phyloP scores from a whole-genome alignment of 2,888 invertebrate species.

The Blastobasis lacticolella region DNA sequence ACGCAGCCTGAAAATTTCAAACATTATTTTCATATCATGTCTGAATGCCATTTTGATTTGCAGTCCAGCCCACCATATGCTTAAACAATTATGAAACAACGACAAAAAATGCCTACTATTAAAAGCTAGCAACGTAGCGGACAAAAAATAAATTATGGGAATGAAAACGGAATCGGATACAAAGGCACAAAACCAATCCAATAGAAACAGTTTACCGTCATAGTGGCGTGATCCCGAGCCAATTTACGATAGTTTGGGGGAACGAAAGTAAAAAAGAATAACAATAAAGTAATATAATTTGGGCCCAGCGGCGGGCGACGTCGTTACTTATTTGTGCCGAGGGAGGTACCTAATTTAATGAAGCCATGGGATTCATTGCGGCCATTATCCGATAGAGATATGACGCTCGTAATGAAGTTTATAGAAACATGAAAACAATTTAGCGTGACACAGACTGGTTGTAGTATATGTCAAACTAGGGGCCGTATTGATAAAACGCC shows the following conservation, averaged over 20 bases:
- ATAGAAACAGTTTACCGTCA: slow-evolving; percentile 60
- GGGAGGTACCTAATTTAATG: slow-evolving; percentile 62
- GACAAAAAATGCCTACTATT: slow-evolving; percentile 7
- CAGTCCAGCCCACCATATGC: too few species aligned
- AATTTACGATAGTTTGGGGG: slow-evolving; percentile 69
- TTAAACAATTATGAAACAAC: too few species aligned
- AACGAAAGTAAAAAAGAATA: slow-evolving; percentile 57
- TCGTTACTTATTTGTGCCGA: slow-evolving; percentile 58
- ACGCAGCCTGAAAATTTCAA: too few species aligned
- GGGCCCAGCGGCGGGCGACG: slow-evolving; percentile 48
- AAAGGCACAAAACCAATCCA: slow-evolving; percentile 43
- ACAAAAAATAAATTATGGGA: too few species aligned
- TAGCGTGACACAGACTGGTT: too few species aligned
- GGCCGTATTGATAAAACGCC: too few species aligned
- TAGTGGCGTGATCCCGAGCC: slow-evolving; percentile 69
- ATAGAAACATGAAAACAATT: slow-evolving; percentile 26
- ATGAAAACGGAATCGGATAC: too few species aligned
- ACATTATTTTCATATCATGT: too few species aligned
- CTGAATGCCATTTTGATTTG: too few species aligned
- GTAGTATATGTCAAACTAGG: too few species aligned
- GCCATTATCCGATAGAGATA: slow-evolving; percentile 46
- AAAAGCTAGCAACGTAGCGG: slow-evolving; percentile 1
- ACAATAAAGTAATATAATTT: slow-evolving; percentile 73
- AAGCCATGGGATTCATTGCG: slow-evolving; percentile 45
- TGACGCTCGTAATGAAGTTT: slow-evolving; percentile 18